Percentiles rank a stretch among this genome's conserved stretches.
Conservation (phyloP, 2,113 vertebrate genomes). For the Urocynchramus pylzowi region DNA sequence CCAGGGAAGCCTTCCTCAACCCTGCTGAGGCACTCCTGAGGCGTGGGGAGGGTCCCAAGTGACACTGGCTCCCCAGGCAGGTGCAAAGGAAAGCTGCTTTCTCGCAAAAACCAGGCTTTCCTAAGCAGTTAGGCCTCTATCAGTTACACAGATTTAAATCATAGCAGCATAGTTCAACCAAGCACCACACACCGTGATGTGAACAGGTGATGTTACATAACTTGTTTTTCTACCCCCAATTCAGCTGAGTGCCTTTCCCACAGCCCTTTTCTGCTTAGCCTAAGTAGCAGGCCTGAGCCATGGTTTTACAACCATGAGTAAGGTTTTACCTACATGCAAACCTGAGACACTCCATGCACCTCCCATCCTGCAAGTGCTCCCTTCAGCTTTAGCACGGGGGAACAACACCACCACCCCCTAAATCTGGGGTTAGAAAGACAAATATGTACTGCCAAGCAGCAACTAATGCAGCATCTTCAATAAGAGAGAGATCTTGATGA, state of each 20-base stretch:
- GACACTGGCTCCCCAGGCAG: neutral
- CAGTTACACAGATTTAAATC: neutral
- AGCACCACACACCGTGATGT: neutral
- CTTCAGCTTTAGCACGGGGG: neutral
- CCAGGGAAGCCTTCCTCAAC: neutral
- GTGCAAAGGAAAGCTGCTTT: too few relatives aligned
- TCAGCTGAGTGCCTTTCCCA: neutral
- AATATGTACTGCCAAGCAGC: neutral
- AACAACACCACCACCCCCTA: neutral
- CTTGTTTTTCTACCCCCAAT: neutral
- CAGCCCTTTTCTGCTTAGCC: neutral
- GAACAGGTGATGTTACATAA: accelerated
- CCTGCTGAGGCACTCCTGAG: neutral
- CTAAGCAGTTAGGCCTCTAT: neutral
- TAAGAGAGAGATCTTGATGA: neutral
- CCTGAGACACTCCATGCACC: neutral
- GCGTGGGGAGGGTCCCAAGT: too few relatives aligned
- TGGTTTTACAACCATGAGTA: neutral
- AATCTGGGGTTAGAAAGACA: neutral
- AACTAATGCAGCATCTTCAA: neutral
- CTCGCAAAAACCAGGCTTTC: neutral
- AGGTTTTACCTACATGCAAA: neutral
- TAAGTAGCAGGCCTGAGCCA: neutral
- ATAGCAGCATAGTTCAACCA: neutral
- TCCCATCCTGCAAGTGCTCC: neutral